These are phyloP conservation scores for Sebastes oblongus DNA, from an alignment of 2,797 vertebrate genomes.

Conservation along the genomic window DNA sequence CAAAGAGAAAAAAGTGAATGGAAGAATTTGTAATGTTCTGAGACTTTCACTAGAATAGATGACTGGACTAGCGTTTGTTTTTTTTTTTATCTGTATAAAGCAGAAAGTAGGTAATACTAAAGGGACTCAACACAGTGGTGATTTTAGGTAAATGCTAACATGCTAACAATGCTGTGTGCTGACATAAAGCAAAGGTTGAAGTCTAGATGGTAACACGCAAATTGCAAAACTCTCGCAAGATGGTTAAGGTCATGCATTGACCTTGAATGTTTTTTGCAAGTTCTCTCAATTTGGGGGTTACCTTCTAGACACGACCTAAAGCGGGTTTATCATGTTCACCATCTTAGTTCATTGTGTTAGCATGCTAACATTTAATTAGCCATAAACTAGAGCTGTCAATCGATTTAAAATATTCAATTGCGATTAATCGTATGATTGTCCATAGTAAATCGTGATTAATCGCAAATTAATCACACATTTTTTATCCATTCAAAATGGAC, in stretches of 20 bases:
- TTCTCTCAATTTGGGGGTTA: no score
- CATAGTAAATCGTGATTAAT: no score
- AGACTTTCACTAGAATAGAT: neutral
- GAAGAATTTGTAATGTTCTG: slow-evolving; percentile 24
- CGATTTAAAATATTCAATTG: no score
- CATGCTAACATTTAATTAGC: neutral
- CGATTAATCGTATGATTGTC: no score
- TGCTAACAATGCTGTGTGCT: neutral
- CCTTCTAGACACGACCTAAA: no score
- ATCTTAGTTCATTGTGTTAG: neutral
- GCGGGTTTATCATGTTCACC: neutral
- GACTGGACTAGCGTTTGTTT: neutral
- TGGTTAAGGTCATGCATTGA: no score
- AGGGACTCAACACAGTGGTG: neutral
- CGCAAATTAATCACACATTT: no score
- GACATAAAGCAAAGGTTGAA: neutral
- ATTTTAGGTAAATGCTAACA: neutral
- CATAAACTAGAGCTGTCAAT: neutral
- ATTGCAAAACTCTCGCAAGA: no score
- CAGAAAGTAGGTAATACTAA: neutral
- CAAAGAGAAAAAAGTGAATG: slow-evolving; percentile 23
- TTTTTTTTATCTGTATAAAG: neutral
- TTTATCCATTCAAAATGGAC: no score
- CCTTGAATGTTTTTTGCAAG: no score
- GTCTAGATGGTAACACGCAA: no score